These are phyloP conservation scores for Heteromormyrus szaboi DNA, from an alignment of 2,797 vertebrate genomes.

Conservation along the genomic window DNA sequence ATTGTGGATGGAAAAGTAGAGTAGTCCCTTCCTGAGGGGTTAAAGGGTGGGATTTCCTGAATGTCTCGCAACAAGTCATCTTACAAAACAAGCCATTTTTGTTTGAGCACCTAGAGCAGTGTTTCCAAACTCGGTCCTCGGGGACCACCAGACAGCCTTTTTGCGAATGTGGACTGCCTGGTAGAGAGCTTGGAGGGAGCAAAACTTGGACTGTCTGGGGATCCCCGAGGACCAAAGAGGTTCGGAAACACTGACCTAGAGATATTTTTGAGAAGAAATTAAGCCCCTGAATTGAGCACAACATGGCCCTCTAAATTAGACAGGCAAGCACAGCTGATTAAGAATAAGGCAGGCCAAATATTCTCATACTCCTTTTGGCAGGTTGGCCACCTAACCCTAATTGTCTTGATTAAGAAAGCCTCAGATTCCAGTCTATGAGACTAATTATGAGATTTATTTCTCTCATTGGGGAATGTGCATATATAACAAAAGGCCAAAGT, in stretches of 20 bases:
- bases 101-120: neutral
- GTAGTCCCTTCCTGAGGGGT: neutral
- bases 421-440: slow-evolving; percentile 25
- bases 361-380: neutral
- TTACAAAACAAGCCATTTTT: neutral
- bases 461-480: slow-evolving; percentile 18
- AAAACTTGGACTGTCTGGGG: neutral
- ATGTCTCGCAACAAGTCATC: neutral
- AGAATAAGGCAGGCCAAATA: neutral
- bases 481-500: slow-evolving; percentile 24
- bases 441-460: slow-evolving; percentile 22
- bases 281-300: neutral
- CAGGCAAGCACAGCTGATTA: neutral
- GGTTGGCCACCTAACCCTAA: slow-evolving; percentile 3
- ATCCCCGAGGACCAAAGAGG: neutral
- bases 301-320: neutral
- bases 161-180: neutral
- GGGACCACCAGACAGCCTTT: neutral
- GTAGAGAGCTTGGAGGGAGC: neutral
- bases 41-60: neutral
- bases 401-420: slow-evolving; percentile 21
- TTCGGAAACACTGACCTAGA: neutral
- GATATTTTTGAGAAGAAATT: neutral
- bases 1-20: neutral
- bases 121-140: neutral